phyloP scores from a whole-genome alignment of 2,797 vertebrate genomes.

The Premnoplex brunnescens region DNA sequence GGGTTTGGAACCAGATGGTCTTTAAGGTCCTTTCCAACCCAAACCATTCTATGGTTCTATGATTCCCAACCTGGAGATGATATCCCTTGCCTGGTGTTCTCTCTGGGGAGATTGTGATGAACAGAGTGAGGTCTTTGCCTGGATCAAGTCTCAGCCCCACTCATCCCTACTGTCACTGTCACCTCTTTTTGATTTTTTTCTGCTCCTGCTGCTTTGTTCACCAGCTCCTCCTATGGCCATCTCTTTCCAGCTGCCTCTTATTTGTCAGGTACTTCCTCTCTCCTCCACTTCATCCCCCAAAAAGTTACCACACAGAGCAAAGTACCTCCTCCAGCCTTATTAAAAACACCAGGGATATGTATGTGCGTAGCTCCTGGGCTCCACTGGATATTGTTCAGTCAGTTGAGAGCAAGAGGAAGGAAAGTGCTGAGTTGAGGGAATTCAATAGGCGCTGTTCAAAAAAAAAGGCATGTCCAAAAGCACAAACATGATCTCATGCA shows the following conservation, averaged over 20 bases:
- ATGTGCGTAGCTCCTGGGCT: not conserved
- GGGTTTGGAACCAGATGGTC: rapidly evolving
- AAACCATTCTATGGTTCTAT: not conserved
- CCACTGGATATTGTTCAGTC: not conserved
- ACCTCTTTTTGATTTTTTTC: not conserved
- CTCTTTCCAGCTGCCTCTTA: not conserved
- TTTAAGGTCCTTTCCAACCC: not conserved
- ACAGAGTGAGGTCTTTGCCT: not conserved
- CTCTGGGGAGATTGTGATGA: not conserved
- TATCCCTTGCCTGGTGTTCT: not conserved
- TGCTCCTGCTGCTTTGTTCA: not conserved
- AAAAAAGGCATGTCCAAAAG: conserved; percentile 6
- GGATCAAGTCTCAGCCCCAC: not conserved
- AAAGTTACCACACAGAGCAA: not conserved
- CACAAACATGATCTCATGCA: conserved; percentile 43
- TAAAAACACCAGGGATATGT: not conserved
- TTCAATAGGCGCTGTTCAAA: not conserved
- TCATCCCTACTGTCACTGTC: not conserved
- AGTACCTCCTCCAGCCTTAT: not conserved
- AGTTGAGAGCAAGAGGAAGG: not conserved
- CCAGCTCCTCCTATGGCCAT: not conserved
- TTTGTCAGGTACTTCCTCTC: not conserved
- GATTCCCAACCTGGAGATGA: not conserved
- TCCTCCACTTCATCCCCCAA: not conserved
- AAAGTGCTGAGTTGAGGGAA: conserved; percentile 28